Conservation (phyloP, 2,888 invertebrate species). For the Acanthosepion lycidas region DNA sequence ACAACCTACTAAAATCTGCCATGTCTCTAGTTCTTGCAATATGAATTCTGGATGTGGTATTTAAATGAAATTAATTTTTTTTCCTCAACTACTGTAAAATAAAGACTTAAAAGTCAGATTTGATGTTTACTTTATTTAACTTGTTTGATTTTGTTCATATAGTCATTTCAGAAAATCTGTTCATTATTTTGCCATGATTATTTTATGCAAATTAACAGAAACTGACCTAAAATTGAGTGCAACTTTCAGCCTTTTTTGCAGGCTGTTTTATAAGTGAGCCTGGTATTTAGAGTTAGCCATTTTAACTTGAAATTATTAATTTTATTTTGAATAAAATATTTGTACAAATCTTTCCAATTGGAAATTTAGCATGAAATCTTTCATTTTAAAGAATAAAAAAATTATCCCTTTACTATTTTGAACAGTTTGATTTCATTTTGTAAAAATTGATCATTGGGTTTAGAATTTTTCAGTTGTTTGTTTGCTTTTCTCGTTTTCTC, state of each 20-base stretch:
- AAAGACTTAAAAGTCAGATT: slow-evolving; percentile 46
- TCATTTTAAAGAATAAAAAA: slow-evolving; percentile 12
- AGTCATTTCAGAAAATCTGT: not conserved
- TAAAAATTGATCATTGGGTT: not conserved
- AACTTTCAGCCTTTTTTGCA: not conserved
- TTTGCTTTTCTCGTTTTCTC: too few species aligned
- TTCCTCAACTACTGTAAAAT: slow-evolving; percentile 46
- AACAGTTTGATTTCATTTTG: not conserved
- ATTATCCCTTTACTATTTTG: not conserved
- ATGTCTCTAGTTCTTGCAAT: slow-evolving; percentile 40
- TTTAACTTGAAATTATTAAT: not conserved
- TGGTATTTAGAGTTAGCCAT: not conserved
- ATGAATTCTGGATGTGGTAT: slow-evolving; percentile 43
- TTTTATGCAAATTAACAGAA: not conserved
- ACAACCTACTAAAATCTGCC: slow-evolving; percentile 35
- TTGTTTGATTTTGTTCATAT: not conserved
- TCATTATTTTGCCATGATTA: not conserved
- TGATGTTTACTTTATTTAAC: slow-evolving; percentile 35
- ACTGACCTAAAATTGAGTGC: too few species aligned
- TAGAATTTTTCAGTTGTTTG: not conserved
- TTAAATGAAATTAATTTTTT: slow-evolving; percentile 23
- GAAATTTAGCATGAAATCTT: slow-evolving; percentile 33
- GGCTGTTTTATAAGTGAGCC: slow-evolving; percentile 33
- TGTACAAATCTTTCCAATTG: not conserved
- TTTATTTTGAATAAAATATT: slow-evolving; percentile 36